A percentile compares a stretch with the other conserved stretches of the same genome.
Evolutionary conservation across 2,797 vertebrate species (phyloP).

Genomic region (Mico argentatus): DNA sequence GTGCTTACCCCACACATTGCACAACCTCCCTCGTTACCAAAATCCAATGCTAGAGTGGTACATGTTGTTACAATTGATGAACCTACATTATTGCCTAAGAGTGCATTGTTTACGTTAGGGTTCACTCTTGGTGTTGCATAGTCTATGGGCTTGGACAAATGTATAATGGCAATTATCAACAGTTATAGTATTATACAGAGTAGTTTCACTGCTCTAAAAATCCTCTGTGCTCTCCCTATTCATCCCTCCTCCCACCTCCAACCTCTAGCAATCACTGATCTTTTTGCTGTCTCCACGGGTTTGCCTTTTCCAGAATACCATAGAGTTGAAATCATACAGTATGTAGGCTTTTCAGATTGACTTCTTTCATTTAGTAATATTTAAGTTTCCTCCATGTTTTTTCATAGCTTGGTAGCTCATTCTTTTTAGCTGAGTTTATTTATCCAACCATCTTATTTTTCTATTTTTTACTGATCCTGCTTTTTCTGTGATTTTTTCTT

Average conservation of each 20-base stretch:
- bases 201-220: neutral
- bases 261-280: neutral
- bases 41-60: neutral
- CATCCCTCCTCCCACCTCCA: neutral
- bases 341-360: neutral
- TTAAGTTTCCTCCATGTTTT: neutral
- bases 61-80: neutral
- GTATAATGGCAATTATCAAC: neutral
- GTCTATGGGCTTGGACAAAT: neutral
- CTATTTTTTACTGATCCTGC: neutral
- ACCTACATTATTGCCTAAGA: neutral
- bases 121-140: neutral
- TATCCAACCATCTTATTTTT: neutral
- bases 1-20: neutral
- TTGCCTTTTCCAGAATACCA: neutral
- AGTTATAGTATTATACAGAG: neutral
- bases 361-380: neutral
- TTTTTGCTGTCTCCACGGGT: neutral
- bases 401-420: neutral
- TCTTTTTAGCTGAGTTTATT: neutral
- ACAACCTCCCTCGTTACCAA: neutral
- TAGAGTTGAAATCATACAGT: neutral
- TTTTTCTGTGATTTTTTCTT: constrained; percentile 21
- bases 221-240: neutral
- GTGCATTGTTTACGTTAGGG: neutral